phyloP scores from a whole-genome alignment of 2,888 invertebrate species.

The Coleophora deauratella region DNA sequence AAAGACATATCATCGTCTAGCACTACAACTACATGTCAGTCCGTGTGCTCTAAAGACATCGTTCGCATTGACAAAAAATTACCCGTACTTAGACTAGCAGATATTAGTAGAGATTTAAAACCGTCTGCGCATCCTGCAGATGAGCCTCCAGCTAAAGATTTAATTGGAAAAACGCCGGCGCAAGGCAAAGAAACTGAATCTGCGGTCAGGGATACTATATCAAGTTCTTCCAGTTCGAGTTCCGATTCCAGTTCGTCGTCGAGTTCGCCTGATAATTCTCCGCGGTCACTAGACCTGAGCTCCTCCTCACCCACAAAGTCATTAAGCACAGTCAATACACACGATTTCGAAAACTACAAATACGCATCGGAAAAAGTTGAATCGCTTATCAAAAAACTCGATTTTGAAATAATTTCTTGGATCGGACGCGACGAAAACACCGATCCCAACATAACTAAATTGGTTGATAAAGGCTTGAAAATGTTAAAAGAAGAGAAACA shows the following conservation, averaged over 20 bases:
- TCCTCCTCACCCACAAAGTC: neutral
- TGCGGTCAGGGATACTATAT: constrained; percentile 1
- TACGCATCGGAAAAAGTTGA: constrained; percentile 23
- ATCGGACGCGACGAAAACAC: constrained; percentile 24
- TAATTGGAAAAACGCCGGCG: no score
- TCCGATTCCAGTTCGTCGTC: neutral
- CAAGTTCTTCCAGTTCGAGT: constrained; percentile 1
- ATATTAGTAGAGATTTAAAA: constrained; percentile 20
- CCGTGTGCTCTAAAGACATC: constrained; percentile 37
- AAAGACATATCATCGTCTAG: constrained; percentile 51
- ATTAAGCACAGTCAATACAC: neutral
- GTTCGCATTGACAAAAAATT: constrained; percentile 45
- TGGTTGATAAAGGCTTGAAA: no score
- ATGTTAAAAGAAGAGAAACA: no score
- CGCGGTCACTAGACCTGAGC: constrained; percentile 1
- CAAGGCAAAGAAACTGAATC: no score
- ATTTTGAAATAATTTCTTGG: constrained; percentile 35
- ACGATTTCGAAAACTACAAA: neutral
- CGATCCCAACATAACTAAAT: constrained; percentile 2
- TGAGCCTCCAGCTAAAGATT: constrained; percentile 8
- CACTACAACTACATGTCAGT: constrained; percentile 34
- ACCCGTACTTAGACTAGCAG: constrained; percentile 36
- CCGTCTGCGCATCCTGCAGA: constrained; percentile 10
- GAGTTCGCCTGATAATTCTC: neutral
- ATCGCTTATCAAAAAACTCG: constrained; percentile 26